Base-by-base conservation (phyloP, 2,797 vertebrate genomes). In the Crax fasciolata region DNA sequence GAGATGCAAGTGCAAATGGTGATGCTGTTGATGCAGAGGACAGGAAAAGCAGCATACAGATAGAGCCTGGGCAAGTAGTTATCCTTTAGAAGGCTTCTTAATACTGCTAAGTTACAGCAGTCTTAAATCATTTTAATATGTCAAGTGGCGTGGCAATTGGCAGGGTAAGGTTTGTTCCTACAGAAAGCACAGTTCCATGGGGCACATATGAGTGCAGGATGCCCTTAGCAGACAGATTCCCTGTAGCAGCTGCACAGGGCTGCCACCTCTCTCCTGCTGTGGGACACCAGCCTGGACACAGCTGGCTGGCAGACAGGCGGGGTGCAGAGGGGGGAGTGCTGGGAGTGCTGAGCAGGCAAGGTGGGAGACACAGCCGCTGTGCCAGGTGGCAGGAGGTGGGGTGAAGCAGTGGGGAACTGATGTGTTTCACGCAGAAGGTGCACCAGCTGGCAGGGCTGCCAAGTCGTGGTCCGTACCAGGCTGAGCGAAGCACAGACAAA, bases 401-500 rank as follows among this genome's bases (percentile, higher is more conserved):
- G 58, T 72, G 63, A 63, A 62, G 39, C 43, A 30, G 54, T 10
- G 59, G 59, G 49, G 30, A 48, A n/a, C 76, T 52, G 30, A 9
- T 68, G 75, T 48, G 57, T 52, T 41, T 89, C 61, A 5, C 41
- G 46, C 41, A 5, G 67, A n/a, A 90, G 41, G 38, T 67, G 11
- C 41, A 28, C 58, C 88, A 74, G 83, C 83, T 92, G 91, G 59
- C 71, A 62, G 46, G 55, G 46, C 55, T 91, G 72, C 65, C 35
- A 30, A 74, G 57, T 18, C 54, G 14, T 30, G 72, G 13, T n/a
- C 39, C 4, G 0, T 54, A 38, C 17, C 12, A 59, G 25, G 51
- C 9, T 75, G 75, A 73, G 39, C 46, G 68, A 85, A 57, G 46
- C 43, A 43, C 24, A 10, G 59, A 25, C 2, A 39, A 77, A 83